Conservation (phyloP, 2,113 vertebrate species). For the Toxotes jaculatrix region DNA sequence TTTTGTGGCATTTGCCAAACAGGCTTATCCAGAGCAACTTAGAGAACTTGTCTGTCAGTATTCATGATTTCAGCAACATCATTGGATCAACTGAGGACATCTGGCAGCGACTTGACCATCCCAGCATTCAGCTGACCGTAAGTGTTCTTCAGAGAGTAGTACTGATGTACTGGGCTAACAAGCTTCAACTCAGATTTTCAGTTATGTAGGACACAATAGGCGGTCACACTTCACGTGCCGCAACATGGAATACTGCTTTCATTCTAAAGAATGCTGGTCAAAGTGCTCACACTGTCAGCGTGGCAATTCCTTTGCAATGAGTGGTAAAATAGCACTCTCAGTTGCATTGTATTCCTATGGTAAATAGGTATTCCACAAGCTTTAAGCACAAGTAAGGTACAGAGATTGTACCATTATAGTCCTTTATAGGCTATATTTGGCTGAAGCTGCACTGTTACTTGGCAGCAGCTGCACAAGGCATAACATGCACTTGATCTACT, state of each 20-base stretch:
- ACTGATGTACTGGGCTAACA: conserved; percentile 25
- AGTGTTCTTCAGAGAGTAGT: conserved; percentile 16
- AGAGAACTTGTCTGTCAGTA: conserved; percentile 17
- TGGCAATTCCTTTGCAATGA: conserved; percentile 2
- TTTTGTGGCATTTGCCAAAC: conserved; percentile 19
- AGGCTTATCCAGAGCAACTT: background rate
- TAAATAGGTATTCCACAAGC: conserved; percentile 12
- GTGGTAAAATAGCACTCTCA: background rate
- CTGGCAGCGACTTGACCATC: conserved; percentile 30
- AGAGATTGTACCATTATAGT: conserved; percentile 33
- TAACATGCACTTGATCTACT: conserved; percentile 49
- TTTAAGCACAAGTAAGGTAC: conserved; percentile 19
- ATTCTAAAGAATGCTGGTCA: background rate
- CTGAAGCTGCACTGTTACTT: conserved; percentile 53
- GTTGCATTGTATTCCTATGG: background rate
- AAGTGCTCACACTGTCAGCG: conserved; percentile 1
- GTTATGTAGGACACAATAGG: conserved; percentile 34
- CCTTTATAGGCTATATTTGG: conserved; percentile 45
- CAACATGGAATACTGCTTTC: conserved; percentile 3
- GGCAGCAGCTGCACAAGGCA: conserved; percentile 42
- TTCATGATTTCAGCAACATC: conserved; percentile 41
- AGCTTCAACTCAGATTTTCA: conserved; percentile 31
- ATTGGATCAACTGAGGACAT: conserved; percentile 30
- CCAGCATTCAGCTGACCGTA: conserved; percentile 16
- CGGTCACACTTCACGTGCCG: conserved; percentile 20